Evolutionary conservation across 2,797 vertebrate species (phyloP).

Genomic region (Schizothorax lantsangensis): DNA sequence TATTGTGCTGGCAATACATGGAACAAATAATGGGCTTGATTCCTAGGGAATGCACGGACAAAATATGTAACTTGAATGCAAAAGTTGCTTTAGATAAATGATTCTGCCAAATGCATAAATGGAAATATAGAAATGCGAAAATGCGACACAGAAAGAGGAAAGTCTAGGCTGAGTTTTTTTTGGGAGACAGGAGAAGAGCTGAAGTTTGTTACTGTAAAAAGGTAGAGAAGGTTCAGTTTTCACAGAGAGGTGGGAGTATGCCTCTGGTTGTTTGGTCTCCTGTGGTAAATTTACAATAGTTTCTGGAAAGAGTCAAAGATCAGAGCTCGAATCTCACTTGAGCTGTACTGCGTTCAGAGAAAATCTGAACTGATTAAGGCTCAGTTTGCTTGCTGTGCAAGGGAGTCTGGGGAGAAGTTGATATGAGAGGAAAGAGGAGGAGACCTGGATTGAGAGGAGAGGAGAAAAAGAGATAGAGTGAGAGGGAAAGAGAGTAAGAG

Average conservation of each 20-base stretch:
- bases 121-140: neutral
- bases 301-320: constrained; percentile 34
- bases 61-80: neutral
- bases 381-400: constrained; percentile 18
- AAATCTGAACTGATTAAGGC: constrained; percentile 11
- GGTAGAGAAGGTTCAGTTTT: constrained; percentile 5
- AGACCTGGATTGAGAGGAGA: constrained; percentile 12
- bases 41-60: neutral
- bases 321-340: constrained; percentile 29
- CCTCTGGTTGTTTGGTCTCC: constrained; percentile 38
- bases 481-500: neutral
- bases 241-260: constrained; percentile 3
- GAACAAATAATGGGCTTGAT: neutral
- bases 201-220: constrained; percentile 4
- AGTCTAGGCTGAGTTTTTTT: neutral
- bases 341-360: neutral
- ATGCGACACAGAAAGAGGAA: neutral
- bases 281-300: constrained; percentile 17
- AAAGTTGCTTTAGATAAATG: neutral
- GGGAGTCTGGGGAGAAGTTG: constrained; percentile 26
- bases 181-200: neutral
- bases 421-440: constrained; percentile 17
- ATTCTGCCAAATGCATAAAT: neutral
- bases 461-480: constrained; percentile 10
- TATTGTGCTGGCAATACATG: neutral